phyloP scores from a whole-genome alignment of 2,888 invertebrate species.

The Clostera curtula region DNA sequence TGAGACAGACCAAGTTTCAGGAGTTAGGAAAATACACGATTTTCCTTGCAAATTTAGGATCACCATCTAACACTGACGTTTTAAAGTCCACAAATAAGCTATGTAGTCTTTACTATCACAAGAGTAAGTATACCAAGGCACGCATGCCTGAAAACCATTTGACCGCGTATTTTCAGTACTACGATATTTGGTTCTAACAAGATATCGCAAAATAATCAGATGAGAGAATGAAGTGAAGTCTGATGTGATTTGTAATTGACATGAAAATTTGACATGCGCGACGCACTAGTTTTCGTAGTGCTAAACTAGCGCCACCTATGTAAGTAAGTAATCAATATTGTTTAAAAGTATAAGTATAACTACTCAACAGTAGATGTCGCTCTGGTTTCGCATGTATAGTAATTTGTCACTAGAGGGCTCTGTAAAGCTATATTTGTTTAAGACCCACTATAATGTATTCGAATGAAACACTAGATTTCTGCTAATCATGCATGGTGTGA shows the following conservation, averaged over 20 bases:
- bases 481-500: too few relatives aligned
- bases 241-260: slow-evolving; percentile 48
- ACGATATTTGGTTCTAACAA: slow-evolving; percentile 57
- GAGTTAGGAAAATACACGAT: slow-evolving; percentile 41
- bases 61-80: slow-evolving; percentile 29
- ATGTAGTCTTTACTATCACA: slow-evolving; percentile 32
- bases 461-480: too few relatives aligned
- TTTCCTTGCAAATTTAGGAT: slow-evolving; percentile 28
- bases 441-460: too few relatives aligned
- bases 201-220: slow-evolving; percentile 64
- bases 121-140: slow-evolving; percentile 32
- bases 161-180: slow-evolving; percentile 48
- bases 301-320: slow-evolving; percentile 38
- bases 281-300: slow-evolving; percentile 37
- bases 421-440: neutral
- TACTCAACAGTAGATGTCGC: slow-evolving; percentile 29
- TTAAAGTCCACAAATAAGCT: slow-evolving; percentile 33
- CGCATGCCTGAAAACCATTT: slow-evolving; percentile 46
- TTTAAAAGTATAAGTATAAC: slow-evolving; percentile 5
- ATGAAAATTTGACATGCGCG: slow-evolving; percentile 69
- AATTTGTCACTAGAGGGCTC: slow-evolving; percentile 2
- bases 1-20: slow-evolving; percentile 25
- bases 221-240: slow-evolving; percentile 61
- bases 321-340: neutral
- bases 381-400: neutral